Evolutionary conservation across 2,113 vertebrate species (phyloP).

Genomic region (Choloepus hoffmanni): DNA sequence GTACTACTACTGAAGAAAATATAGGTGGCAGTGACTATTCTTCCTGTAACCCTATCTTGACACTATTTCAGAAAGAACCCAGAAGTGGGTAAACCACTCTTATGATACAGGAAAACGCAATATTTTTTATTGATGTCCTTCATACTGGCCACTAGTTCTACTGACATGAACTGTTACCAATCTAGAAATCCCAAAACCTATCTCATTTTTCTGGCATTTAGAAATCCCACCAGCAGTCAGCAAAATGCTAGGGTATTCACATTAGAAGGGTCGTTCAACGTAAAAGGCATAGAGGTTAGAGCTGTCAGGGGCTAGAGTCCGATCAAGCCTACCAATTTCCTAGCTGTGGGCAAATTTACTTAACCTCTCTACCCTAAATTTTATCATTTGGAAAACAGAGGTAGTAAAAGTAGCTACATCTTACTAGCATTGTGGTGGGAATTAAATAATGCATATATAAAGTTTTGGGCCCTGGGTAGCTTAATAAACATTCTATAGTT

Average conservation of each 20-base stretch:
- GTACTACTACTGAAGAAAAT: no score
- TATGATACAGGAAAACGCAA: no score
- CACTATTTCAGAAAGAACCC: no score
- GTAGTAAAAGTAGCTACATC: not conserved
- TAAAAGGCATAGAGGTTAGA: not conserved
- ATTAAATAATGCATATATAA: not conserved
- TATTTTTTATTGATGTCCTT: no score
- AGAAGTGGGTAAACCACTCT: no score
- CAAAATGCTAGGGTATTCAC: not conserved
- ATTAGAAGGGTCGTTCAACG: conserved; percentile 26
- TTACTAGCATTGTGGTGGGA: not conserved
- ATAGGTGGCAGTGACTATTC: no score
- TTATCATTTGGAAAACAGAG: conserved; percentile 1
- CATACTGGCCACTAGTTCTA: no score
- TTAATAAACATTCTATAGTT: not conserved
- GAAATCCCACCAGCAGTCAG: no score
- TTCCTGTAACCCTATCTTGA: no score
- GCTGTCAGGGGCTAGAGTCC: not conserved
- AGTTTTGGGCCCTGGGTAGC: not conserved
- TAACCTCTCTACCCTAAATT: not conserved
- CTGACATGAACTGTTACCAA: no score
- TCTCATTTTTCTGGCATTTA: no score
- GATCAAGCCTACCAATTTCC: not conserved
- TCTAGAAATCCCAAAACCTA: no score
- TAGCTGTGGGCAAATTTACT: not conserved